These are phyloP conservation scores for Balaenoptera acutorostrata DNA, from an alignment of 2,113 vertebrate genomes.

Conservation along the genomic window DNA sequence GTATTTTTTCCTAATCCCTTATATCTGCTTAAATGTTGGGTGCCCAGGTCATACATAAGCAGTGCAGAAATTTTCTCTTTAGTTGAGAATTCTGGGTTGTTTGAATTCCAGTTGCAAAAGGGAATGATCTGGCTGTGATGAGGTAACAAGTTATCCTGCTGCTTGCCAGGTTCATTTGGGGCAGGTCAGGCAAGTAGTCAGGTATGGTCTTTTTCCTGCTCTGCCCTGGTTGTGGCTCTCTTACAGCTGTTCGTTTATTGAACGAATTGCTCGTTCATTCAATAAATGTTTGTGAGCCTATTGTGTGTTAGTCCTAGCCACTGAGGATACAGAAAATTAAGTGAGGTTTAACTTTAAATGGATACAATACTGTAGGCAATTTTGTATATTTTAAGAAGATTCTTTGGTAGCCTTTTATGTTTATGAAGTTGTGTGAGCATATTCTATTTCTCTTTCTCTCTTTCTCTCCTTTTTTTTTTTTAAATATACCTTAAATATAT, in stretches of 20 bases:
- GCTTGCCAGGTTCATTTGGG: background rate
- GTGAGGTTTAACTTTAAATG: background rate
- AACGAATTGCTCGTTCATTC: background rate
- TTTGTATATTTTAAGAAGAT: background rate
- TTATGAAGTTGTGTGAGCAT: background rate
- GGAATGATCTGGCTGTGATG: background rate
- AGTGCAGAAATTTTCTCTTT: background rate
- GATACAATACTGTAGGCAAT: background rate
- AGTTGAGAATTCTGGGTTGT: background rate
- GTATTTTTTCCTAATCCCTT: background rate
- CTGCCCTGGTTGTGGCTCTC: background rate
- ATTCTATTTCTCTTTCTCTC: slow-evolving; percentile 42
- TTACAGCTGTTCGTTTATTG: background rate
- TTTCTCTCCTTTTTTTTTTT: slow-evolving; percentile 50
- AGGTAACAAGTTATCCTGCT: background rate
- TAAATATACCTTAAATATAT: slow-evolving; percentile 52
- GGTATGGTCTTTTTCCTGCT: background rate
- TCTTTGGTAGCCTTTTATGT: background rate
- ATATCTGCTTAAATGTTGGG: background rate
- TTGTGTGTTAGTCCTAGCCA: background rate
- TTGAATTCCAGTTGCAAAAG: background rate
- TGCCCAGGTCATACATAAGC: background rate
- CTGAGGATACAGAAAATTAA: background rate
- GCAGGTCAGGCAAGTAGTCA: background rate
- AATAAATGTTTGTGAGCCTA: background rate